Evolutionary conservation across 2,113 vertebrate genomes (phyloP).

Genomic region (Petaurus breviceps): DNA sequence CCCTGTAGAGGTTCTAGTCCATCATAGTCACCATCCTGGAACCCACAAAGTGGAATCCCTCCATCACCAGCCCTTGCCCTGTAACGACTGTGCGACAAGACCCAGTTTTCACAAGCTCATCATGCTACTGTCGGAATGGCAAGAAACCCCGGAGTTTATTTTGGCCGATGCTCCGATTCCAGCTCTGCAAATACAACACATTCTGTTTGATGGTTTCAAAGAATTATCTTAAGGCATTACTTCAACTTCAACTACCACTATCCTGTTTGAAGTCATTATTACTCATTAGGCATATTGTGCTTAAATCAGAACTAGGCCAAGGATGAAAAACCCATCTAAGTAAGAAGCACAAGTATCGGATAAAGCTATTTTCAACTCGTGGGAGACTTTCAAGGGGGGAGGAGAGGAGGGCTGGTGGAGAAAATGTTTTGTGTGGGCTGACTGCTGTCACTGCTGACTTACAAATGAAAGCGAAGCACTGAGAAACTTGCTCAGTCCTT

Average conservation of each 20-base stretch:
- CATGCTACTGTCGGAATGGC: background rate
- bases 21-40: background rate
- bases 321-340: slow-evolving; percentile 82
- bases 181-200: slow-evolving; percentile 64
- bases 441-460: slow-evolving; percentile 82
- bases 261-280: slow-evolving; percentile 83
- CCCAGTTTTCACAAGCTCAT: background rate
- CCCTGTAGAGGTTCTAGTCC: background rate
- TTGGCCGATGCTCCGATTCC: background rate
- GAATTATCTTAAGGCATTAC: slow-evolving; percentile 77
- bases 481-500: slow-evolving; percentile 74
- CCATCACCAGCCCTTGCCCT: background rate
- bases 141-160: background rate
- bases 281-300: slow-evolving; percentile 82
- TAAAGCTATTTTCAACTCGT: slow-evolving; percentile 83
- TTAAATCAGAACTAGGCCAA: slow-evolving; percentile 83
- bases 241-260: slow-evolving; percentile 71
- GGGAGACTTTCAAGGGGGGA: slow-evolving; percentile 64
- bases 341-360: slow-evolving; percentile 72
- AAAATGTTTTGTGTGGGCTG: slow-evolving; percentile 80
- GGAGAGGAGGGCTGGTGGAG: background rate
- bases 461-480: slow-evolving; percentile 78
- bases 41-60: background rate
- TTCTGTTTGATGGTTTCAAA: slow-evolving; percentile 79
- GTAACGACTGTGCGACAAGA: background rate